Evolutionary conservation across 2,797 vertebrate species (phyloP).

Genomic region (Pseudochirops corinnae): DNA sequence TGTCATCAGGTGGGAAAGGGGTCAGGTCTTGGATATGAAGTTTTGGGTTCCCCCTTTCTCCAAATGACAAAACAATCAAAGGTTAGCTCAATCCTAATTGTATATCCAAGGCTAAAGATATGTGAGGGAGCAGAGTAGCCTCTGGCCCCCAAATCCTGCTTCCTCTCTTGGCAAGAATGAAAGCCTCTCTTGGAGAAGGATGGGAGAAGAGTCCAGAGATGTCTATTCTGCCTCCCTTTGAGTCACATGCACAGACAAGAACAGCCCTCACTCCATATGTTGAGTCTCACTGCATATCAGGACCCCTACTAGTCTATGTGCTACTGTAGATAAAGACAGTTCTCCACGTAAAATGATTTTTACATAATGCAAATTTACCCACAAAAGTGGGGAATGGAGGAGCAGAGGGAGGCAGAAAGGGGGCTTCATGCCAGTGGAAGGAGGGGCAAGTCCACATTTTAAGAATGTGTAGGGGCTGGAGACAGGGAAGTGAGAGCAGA

Average conservation of each 20-base stretch:
- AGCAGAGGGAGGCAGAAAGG: neutral
- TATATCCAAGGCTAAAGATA: neutral
- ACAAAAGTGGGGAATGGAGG: neutral
- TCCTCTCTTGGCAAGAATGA: neutral
- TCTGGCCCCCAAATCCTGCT: neutral
- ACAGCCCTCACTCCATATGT: neutral
- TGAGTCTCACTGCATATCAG: neutral
- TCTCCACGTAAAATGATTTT: neutral
- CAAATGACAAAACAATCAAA: neutral
- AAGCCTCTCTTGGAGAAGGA: neutral
- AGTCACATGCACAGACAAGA: neutral
- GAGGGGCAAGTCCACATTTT: neutral
- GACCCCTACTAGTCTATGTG: neutral
- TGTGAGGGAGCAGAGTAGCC: neutral
- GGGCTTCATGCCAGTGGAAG: neutral
- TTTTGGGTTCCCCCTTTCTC: neutral
- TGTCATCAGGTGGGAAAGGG: neutral
- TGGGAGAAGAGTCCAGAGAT: neutral
- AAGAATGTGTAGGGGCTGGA: neutral
- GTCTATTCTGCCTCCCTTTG: neutral
- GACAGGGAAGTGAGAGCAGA: too few relatives aligned
- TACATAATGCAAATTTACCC: neutral
- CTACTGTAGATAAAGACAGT: neutral
- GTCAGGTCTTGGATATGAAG: neutral
- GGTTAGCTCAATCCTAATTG: neutral